Evolutionary conservation across 2,888 invertebrate genomes (phyloP).

Genomic region (Thalpophila matura): DNA sequence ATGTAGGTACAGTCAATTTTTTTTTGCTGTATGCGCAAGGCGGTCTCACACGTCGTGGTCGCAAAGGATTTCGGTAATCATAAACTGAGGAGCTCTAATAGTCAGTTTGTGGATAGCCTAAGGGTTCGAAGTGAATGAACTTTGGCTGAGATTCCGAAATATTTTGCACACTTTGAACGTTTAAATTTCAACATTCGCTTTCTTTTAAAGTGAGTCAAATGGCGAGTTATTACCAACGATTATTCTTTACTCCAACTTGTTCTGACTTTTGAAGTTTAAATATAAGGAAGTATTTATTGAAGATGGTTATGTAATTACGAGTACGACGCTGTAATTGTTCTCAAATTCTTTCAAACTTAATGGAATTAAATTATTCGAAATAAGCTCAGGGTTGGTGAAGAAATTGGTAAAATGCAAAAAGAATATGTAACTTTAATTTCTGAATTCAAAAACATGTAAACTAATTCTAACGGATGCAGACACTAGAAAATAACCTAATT

Average conservation of each 20-base stretch:
- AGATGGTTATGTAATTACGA: conserved; percentile 23
- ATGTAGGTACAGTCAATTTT: conserved; percentile 29
- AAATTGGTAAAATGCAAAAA: neutral
- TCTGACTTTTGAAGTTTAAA: conserved; percentile 45
- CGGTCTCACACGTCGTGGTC: conserved; percentile 84
- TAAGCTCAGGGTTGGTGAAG: neutral
- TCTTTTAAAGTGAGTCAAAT: conserved; percentile 70
- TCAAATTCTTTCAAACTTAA: neutral
- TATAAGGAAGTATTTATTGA: conserved; percentile 56
- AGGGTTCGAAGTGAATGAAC: conserved; percentile 80
- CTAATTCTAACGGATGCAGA: neutral
- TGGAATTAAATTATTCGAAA: conserved; percentile 2
- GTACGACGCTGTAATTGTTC: conserved; percentile 15
- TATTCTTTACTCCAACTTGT: conserved; percentile 55
- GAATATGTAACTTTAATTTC: neutral
- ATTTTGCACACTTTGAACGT: conserved; percentile 63
- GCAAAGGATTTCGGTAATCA: conserved; percentile 74
- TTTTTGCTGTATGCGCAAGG: conserved; percentile 63
- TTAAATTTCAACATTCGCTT: conserved; percentile 67
- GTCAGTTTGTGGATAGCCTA: conserved; percentile 76
- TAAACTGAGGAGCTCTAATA: conserved; percentile 80
- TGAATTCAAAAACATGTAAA: no score
- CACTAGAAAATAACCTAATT: conserved; percentile 12
- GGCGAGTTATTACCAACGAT: conserved; percentile 56
- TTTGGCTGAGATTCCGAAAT: conserved; percentile 53